These are phyloP conservation scores for Eucidaris tribuloides DNA, from an alignment of 35 echinoderm and acorn worm genomes.

Conservation along the genomic window DNA sequence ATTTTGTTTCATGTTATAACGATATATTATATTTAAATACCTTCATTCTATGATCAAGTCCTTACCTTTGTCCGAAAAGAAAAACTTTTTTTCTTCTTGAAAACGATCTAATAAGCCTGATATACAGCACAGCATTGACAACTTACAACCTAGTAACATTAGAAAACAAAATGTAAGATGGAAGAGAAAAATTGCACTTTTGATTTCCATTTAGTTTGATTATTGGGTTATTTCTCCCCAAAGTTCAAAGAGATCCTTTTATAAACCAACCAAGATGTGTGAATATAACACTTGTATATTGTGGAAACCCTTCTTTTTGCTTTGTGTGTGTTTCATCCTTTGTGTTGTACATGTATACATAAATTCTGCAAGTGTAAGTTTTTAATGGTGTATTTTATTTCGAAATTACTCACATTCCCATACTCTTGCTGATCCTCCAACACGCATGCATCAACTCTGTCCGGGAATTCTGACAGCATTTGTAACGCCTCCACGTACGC, in stretches of 20 bases:
- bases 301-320: not conserved
- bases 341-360: not conserved
- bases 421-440: not conserved
- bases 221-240: not conserved
- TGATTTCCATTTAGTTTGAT: no score
- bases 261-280: not conserved
- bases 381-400: not conserved
- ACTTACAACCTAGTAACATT: no score
- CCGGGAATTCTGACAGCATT: conserved; percentile 12
- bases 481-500: conserved; percentile 14
- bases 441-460: not conserved
- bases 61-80: no score
- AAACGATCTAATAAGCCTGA: no score
- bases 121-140: no score
- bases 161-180: no score
- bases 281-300: not conserved
- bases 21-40: no score
- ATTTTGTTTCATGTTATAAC: no score
- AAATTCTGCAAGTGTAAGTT: not conserved
- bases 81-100: no score
- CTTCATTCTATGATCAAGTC: no score
- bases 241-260: not conserved
- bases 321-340: not conserved
- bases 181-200: no score
- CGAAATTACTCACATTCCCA: conserved; percentile 17